Percentiles rank a stretch among this genome's conserved stretches.
Evolutionary conservation across 2,888 invertebrate species (phyloP).

Genomic region (Drosophila siamana): DNA sequence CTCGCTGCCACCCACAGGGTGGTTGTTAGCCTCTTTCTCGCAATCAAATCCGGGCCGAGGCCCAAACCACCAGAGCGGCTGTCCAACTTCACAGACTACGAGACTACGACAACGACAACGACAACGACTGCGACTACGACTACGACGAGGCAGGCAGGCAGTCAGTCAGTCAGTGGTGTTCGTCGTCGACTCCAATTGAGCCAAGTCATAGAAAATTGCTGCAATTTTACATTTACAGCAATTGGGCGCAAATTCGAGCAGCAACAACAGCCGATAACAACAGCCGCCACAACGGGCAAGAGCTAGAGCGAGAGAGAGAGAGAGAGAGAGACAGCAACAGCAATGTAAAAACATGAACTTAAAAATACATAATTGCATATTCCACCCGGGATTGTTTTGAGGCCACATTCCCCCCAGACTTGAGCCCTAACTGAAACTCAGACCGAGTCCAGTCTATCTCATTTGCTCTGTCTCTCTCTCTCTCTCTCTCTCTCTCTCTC

Average conservation of each 20-base stretch:
- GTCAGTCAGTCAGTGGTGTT: slow-evolving; percentile 36
- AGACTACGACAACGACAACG: too few relatives aligned
- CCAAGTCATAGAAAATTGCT: slow-evolving; percentile 80
- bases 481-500: slow-evolving; percentile 5
- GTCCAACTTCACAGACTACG: slow-evolving; percentile 33
- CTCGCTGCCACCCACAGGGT: slow-evolving; percentile 81
- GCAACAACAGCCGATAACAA: slow-evolving; percentile 30
- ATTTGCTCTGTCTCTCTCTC: not conserved
- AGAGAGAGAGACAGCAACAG: slow-evolving; percentile 22
- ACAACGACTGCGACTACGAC: too few relatives aligned
- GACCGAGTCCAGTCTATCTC: slow-evolving; percentile 13
- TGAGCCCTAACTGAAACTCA: slow-evolving; percentile 19
- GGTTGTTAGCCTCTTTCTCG: slow-evolving; percentile 59
- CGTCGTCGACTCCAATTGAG: slow-evolving; percentile 75
- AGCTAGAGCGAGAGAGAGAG: slow-evolving; percentile 2
- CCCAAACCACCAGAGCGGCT: slow-evolving; percentile 59
- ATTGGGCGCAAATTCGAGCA: slow-evolving; percentile 74
- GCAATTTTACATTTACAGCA: slow-evolving; percentile 82
- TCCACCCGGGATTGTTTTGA: slow-evolving; percentile 58
- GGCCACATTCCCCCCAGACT: slow-evolving; percentile 33
- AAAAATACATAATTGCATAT: slow-evolving; percentile 82
- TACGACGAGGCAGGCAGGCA: slow-evolving; percentile 16
- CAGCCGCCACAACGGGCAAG: slow-evolving; percentile 35
- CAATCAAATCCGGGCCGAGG: slow-evolving; percentile 33
- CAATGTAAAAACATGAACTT: slow-evolving; percentile 80